Base-by-base conservation (phyloP, 2,797 vertebrate genomes). In the Acanthis flammea region DNA sequence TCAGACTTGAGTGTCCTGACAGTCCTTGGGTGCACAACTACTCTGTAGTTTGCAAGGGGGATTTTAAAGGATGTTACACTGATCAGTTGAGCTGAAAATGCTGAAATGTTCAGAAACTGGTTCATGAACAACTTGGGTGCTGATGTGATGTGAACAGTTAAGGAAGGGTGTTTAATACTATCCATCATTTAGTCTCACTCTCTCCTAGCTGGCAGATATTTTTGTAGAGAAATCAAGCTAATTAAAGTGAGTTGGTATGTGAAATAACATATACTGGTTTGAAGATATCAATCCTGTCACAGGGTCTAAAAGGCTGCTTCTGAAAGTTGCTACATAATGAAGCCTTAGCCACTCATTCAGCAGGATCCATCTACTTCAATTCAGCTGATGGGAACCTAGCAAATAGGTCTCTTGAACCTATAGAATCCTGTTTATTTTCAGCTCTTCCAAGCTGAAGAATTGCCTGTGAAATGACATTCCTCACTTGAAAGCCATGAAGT, bases 141-240 rank as follows among this genome's bases (percentile, higher is more conserved):
- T 0, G 0, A 13, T 73, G 55, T 3, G 0, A 2, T 15, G n/a
- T 39, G 70, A 35, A 24, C 47, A 72, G 37, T 23, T 57, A 37
- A 55, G 35, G 66, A 65, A 68, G 19, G 21, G 42, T 37, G 10
- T 84, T 72, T 70, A 44, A 41, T 37, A 39, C 28, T 82, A 7
- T 41, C 27, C 10, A 14, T 71, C 14, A 13, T 28, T 55, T 51
- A 39, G 15, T 70, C 30, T 81, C 25, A 7, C 25, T 44, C 41
- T 61, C 28, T 68, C 47, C 73, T 60, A 35, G n/a, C 23, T 78
- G 58, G 48, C 7, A 39, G 35, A 14, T 63, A 6, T 19, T 85
- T 73, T 63, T 14, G 53, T 21, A 33, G 54, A 22, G 61, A 84
- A 81, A 27, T 76, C 35, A 51, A 42, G 77, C 31, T 76, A 65